Conservation (phyloP, 2,113 vertebrate genomes). For the Hiodon alosoides region DNA sequence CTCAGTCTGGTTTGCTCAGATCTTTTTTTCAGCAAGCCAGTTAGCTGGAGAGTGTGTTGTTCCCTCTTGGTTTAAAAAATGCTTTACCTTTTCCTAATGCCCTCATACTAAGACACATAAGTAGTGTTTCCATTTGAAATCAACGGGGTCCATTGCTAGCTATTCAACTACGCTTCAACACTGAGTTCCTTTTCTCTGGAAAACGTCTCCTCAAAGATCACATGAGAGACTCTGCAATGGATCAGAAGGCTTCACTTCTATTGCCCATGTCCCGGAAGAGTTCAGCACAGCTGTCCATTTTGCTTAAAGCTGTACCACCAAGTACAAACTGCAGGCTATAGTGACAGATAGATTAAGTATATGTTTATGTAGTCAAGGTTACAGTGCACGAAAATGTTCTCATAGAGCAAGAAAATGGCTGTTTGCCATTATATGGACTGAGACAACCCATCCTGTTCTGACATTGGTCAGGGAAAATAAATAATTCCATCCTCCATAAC, state of each 20-base stretch:
- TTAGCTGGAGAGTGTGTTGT: conserved; percentile 9
- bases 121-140: conserved; percentile 57
- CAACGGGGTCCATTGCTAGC: conserved; percentile 45
- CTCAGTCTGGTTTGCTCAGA: conserved; percentile 21
- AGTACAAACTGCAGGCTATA: conserved; percentile 15
- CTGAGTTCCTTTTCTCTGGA: conserved; percentile 47
- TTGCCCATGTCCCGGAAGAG: conserved; percentile 22
- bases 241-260: conserved; percentile 29
- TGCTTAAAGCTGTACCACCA: conserved; percentile 3
- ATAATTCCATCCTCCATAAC: conserved; percentile 30
- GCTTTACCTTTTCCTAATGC: conserved; percentile 28
- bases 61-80: conserved; percentile 31
- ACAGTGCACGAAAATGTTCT: conserved; percentile 31
- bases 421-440: conserved; percentile 45
- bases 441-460: conserved; percentile 34
- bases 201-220: conserved; percentile 41
- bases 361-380: conserved; percentile 22
- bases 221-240: conserved; percentile 27
- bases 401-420: conserved; percentile 36
- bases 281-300: conserved; percentile 10
- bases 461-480: conserved; percentile 47
- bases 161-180: conserved; percentile 50
- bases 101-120: conserved; percentile 41
- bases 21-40: conserved; percentile 15
- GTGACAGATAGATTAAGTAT: conserved; percentile 23